Percentiles rank a stretch among this genome's conserved stretches.
These are phyloP conservation scores for Acridotheres tristis DNA, from an alignment of 2,797 vertebrate species.

Conservation along the genomic window DNA sequence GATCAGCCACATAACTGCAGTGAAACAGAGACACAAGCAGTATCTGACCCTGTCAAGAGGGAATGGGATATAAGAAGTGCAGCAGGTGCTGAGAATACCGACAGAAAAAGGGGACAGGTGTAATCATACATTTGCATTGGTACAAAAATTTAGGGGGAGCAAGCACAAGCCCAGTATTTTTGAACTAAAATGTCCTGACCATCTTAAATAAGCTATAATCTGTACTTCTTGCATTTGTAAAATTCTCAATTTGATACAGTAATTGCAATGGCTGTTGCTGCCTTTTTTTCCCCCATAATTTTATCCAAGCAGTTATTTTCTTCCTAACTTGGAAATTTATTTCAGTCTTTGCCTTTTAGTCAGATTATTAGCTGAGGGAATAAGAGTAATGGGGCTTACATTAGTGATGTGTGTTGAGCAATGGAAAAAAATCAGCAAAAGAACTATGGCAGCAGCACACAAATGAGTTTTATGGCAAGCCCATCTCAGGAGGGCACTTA, in stretches of 20 bases:
- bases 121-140: background rate
- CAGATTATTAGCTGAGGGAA: background rate
- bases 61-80: background rate
- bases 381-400: background rate
- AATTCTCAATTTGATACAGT: background rate
- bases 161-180: background rate
- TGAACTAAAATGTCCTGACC: background rate
- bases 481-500: background rate
- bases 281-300: background rate
- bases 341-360: constrained; percentile 5
- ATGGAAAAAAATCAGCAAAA: background rate
- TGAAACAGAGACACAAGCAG: background rate
- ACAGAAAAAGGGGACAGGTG: background rate
- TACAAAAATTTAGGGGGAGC: background rate
- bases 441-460: background rate
- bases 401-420: constrained; percentile 3
- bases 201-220: background rate
- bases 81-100: background rate
- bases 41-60: background rate
- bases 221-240: background rate
- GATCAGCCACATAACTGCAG: background rate
- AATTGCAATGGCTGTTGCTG: background rate
- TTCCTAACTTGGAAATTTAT: background rate
- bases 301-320: background rate
- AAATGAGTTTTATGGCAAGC: background rate